A percentile compares a stretch with the other conserved stretches of the same genome.
Conservation (phyloP, 2,113 vertebrate species). For the Nycticebus coucang region DNA sequence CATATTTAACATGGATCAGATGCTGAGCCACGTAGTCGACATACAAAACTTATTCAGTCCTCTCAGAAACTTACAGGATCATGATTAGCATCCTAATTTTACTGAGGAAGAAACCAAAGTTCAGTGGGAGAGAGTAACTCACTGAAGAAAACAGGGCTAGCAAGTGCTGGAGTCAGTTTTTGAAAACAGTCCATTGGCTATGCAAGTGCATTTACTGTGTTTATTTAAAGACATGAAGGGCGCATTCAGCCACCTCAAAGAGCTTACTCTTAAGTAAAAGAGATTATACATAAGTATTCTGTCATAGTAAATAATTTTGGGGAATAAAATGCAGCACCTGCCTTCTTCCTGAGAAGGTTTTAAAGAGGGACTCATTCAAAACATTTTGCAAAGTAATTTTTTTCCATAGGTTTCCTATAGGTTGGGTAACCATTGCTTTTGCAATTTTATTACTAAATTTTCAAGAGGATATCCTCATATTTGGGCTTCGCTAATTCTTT, state of each 20-base stretch:
- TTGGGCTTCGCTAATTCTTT: neutral
- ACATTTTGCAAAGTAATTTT: neutral
- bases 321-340: neutral
- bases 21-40: neutral
- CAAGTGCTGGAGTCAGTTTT: neutral
- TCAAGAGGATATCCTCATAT: neutral
- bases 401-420: conserved; percentile 3
- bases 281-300: neutral
- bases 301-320: neutral
- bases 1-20: neutral
- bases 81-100: conserved; percentile 12
- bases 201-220: neutral
- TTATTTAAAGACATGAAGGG: neutral
- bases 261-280: neutral
- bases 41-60: neutral
- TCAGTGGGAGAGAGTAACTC: neutral
- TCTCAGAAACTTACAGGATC: conserved; percentile 16
- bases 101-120: neutral
- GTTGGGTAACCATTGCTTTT: neutral
- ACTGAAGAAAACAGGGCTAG: neutral
- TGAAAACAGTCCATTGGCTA: neutral
- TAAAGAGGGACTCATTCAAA: neutral
- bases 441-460: conserved; percentile 7
- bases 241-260: neutral
- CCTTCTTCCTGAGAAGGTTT: conserved; percentile 26